Evolutionary conservation across 1,140 invertebrate genomes (phyloP), one percentile per base, ranked within the genome.

Genomic region (Megalonaias nervosa): DNA sequence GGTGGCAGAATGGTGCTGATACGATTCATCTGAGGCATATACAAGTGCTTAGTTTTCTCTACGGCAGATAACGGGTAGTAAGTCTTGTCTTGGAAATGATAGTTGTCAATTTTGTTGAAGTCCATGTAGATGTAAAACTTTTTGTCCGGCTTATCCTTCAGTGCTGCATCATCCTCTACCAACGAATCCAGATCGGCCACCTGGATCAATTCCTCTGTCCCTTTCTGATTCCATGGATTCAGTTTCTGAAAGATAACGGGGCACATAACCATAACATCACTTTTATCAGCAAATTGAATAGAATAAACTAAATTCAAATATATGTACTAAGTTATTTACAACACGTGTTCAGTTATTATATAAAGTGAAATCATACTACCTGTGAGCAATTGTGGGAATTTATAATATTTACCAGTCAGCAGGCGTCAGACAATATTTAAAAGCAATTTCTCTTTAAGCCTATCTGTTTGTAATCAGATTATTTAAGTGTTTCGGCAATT

Each of bases 11-110:
- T 94, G 92, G 95, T 93, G 58, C 94, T 94, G 75, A 98, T 97
- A 84, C 96, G 94, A 89, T 98, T 98, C 4, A 98, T 90, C 91
- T 97, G 96, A 0, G 96, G 96, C 0, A 95, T 96, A 75, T 94
- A 94, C 1, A 95, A 84, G 71, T 92, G 92, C 55, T 85, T 77
- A 88, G 48, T 5, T 31, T 38, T 67, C 9, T 78, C 65, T 23
- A 84, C 69, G 1, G 69, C 69, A 1, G 64, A 68, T 19, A 84
- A 23, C 17, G 84, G 82, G 38, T 85, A 85, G 31, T 74, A 77
- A 2, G 64, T 60, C 3, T 74, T 71, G 56, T 82, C 74, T 23
- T 85, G 64, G 57, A 82, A 84, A 26, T 73, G 64, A 59, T 80
- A 82, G 76, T 86, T 86, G 58, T 85, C 81, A 11, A 87, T 80